phyloP scores from a whole-genome alignment of 2,888 invertebrate species.

The Drosophila rubida region DNA sequence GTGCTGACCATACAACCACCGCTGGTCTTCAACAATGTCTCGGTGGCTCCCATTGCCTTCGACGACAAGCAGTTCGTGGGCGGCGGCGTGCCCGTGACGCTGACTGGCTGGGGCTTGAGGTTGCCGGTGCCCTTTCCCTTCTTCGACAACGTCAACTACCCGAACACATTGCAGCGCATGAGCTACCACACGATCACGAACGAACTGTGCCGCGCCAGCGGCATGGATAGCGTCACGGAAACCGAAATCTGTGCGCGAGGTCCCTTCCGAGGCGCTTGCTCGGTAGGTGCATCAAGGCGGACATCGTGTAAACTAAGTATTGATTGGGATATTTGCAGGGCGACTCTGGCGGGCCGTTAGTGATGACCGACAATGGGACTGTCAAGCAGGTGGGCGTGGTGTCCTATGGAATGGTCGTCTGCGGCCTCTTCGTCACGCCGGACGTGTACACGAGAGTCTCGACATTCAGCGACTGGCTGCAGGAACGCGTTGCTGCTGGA shows the following conservation, averaged over 20 bases:
- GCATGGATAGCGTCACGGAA: conserved; percentile 75
- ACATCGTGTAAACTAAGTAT: background rate
- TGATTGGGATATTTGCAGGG: conserved; percentile 65
- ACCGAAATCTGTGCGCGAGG: conserved; percentile 83
- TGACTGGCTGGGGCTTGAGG: conserved; percentile 84
- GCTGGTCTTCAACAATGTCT: conserved; percentile 70
- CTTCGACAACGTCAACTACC: conserved; percentile 72
- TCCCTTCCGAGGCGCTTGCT: conserved; percentile 77
- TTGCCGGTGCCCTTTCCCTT: conserved; percentile 75
- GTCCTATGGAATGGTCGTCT: conserved; percentile 81
- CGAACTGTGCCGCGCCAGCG: conserved; percentile 68
- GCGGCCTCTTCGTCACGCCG: conserved; percentile 79
- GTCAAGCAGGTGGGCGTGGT: conserved; percentile 81
- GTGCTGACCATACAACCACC: conserved; percentile 74
- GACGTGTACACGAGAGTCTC: conserved; percentile 84
- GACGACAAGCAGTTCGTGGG: conserved; percentile 54
- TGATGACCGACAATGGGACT: conserved; percentile 53
- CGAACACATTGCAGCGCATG: conserved; percentile 78
- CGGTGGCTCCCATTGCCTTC: conserved; percentile 84
- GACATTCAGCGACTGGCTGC: conserved; percentile 79
- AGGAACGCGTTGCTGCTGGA: background rate
- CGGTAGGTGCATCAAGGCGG: conserved; percentile 61
- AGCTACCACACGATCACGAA: conserved; percentile 81
- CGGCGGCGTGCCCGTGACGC: conserved; percentile 72
- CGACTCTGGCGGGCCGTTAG: conserved; percentile 84